These are phyloP conservation scores for Acleris cristana DNA, from an alignment of 2,888 invertebrate genomes.

Conservation along the genomic window DNA sequence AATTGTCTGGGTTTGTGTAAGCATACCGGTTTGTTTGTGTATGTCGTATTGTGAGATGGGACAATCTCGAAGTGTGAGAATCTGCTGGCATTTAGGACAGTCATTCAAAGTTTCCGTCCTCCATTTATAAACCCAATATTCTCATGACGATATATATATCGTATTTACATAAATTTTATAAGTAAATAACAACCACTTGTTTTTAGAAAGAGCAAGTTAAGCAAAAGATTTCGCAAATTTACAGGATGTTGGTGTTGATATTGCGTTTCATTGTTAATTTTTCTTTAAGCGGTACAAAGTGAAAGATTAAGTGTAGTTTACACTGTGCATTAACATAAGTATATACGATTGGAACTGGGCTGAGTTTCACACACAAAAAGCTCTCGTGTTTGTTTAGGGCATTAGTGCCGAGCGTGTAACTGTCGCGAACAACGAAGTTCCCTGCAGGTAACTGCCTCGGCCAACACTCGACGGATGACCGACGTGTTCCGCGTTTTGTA, in stretches of 20 bases:
- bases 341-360: constrained; percentile 68
- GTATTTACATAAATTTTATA: constrained; percentile 55
- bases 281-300: constrained; percentile 74
- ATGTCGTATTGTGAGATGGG: constrained; percentile 33
- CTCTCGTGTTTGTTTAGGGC: constrained; percentile 60
- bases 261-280: constrained; percentile 74
- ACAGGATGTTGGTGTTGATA: constrained; percentile 61
- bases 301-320: constrained; percentile 76
- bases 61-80: constrained; percentile 51
- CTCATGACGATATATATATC: constrained; percentile 49
- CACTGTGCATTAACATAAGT: constrained; percentile 61
- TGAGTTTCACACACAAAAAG: constrained; percentile 74
- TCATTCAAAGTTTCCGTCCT: constrained; percentile 45
- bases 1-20: constrained; percentile 34
- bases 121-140: constrained; percentile 47
- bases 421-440: constrained; percentile 58
- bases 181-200: constrained; percentile 44
- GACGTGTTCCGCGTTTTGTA: constrained; percentile 34
- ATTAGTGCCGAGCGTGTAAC: constrained; percentile 68
- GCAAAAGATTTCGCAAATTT: constrained; percentile 61
- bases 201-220: constrained; percentile 60
- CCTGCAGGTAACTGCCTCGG: constrained; percentile 41
- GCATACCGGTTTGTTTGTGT: constrained; percentile 37
- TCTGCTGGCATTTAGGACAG: constrained; percentile 54
- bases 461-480: constrained; percentile 33